Evolutionary conservation across 64 coral and sea anemone genomes (phyloP).

Genomic region (Dendrophyllia cribrosa): DNA sequence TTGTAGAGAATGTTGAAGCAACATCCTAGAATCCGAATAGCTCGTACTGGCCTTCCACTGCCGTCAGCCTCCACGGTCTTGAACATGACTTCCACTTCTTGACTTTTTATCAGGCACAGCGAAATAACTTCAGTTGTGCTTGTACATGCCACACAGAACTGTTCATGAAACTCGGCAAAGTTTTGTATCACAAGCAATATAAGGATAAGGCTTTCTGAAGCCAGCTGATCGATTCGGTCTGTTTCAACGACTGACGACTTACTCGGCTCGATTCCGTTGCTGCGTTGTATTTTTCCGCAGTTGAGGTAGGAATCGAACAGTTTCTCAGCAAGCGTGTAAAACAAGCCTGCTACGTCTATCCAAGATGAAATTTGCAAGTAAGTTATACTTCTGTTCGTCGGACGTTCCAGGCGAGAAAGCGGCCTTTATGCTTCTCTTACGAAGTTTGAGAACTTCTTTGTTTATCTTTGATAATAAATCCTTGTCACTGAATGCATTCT

Average conservation of each 20-base stretch:
- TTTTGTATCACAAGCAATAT: conserved; percentile 28
- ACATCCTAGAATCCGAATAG: conserved; percentile 44
- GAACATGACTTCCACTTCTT: background rate
- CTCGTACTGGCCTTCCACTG: background rate
- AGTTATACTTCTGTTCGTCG: conserved; percentile 9
- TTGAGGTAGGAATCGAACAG: conserved; percentile 18
- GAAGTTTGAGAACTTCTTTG: conserved; percentile 23
- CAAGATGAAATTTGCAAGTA: conserved; percentile 25
- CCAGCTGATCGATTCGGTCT: background rate
- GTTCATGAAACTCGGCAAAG: conserved; percentile 39
- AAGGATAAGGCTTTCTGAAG: conserved; percentile 5
- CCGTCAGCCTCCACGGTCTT: background rate
- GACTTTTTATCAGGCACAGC: conserved; percentile 3
- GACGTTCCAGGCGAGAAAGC: conserved; percentile 42
- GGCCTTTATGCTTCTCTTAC: conserved; percentile 19
- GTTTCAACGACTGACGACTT: conserved; percentile 10
- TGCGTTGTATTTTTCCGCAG: background rate
- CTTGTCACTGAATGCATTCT: conserved; percentile 1
- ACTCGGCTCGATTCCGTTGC: background rate
- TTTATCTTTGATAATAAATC: background rate
- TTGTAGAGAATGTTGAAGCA: conserved; percentile 42
- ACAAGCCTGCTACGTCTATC: background rate
- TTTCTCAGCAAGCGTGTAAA: background rate
- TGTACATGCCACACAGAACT: conserved; percentile 14
- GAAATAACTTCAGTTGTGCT: conserved; percentile 1